Evolutionary conservation across 2,113 vertebrate genomes (phyloP).

Genomic region (Chlamydotis undulata): DNA sequence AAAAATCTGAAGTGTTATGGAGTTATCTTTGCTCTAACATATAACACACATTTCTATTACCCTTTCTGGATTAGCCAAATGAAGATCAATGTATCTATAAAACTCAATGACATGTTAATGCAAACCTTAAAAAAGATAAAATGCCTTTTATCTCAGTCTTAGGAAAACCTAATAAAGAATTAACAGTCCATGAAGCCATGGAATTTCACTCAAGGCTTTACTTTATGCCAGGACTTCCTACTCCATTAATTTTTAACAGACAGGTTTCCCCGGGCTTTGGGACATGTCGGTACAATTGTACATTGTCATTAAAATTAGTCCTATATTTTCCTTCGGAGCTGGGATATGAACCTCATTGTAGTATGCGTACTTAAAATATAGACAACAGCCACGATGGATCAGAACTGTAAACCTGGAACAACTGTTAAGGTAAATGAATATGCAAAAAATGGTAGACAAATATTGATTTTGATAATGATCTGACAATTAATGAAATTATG

Average conservation of each 20-base stretch:
- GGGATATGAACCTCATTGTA: not conserved
- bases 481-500: not conserved
- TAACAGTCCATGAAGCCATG: constrained; percentile 73
- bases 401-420: not conserved
- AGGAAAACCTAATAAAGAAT: constrained; percentile 82
- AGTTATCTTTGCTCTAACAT: constrained; percentile 46
- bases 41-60: constrained; percentile 55
- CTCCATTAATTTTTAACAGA: constrained; percentile 73
- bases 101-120: constrained; percentile 71
- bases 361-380: not conserved
- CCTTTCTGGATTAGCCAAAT: constrained; percentile 67
- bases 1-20: not conserved
- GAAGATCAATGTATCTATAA: constrained; percentile 74
- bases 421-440: not conserved
- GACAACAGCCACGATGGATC: not conserved
- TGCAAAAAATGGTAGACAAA: not conserved
- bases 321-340: not conserved
- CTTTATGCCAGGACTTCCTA: constrained; percentile 70
- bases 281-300: not conserved
- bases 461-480: not conserved
- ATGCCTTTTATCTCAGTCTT: constrained; percentile 74
- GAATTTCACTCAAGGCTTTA: constrained; percentile 74
- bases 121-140: constrained; percentile 78
- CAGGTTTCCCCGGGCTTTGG: constrained; percentile 44
- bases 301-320: not conserved